Evolutionary conservation across 2,888 invertebrate species (phyloP).

Genomic region (Drosophila yooni): DNA sequence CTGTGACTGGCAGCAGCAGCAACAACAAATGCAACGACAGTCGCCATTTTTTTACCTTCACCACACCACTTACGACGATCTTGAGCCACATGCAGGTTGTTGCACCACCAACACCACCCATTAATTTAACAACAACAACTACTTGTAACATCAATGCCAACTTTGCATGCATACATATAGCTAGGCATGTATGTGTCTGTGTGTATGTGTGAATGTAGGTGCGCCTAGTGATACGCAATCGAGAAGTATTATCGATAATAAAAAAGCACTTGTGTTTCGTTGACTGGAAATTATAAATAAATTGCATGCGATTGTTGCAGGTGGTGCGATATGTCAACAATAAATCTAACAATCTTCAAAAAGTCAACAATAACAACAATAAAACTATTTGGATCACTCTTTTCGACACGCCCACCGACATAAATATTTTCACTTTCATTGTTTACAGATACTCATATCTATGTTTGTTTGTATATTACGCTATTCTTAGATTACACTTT

Average conservation of each 20-base stretch:
- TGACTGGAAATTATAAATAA: constrained; percentile 29
- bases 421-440: background rate
- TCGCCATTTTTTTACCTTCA: constrained; percentile 75
- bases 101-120: constrained; percentile 70
- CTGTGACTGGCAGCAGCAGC: constrained; percentile 6
- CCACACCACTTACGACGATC: constrained; percentile 80
- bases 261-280: constrained; percentile 13
- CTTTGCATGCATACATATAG: constrained; percentile 10
- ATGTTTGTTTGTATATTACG: background rate
- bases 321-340: constrained; percentile 28
- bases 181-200: background rate
- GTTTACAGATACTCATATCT: background rate
- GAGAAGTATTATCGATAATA: constrained; percentile 47
- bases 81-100: constrained; percentile 84
- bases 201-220: background rate
- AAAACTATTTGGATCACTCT: background rate
- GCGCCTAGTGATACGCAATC: constrained; percentile 37
- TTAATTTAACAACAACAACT: constrained; percentile 30
- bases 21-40: constrained; percentile 26
- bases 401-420: background rate
- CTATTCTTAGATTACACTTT: background rate
- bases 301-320: constrained; percentile 21
- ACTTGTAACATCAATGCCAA: constrained; percentile 48
- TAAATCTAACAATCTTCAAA: constrained; percentile 7
- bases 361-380: constrained; percentile 15